These are phyloP conservation scores for Anser brachyrhynchus DNA, from an alignment of 2,113 vertebrate genomes.

Conservation along the genomic window DNA sequence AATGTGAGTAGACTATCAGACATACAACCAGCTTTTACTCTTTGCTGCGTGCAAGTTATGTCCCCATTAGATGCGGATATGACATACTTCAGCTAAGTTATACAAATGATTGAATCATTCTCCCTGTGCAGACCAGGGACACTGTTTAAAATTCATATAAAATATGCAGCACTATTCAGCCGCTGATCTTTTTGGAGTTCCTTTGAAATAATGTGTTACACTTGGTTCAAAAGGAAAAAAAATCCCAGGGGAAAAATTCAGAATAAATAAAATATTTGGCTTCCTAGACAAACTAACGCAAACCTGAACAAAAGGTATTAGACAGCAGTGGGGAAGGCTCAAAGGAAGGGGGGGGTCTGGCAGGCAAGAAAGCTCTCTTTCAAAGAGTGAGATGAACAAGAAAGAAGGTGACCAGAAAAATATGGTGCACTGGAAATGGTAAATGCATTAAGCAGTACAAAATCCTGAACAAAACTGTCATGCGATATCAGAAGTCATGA, in stretches of 20 bases:
- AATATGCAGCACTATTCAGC: not conserved
- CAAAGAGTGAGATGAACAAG: not conserved
- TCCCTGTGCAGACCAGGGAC: not conserved
- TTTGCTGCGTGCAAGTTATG: not conserved
- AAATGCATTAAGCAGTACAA: not conserved
- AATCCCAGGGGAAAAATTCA: conserved; percentile 32
- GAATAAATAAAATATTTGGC: conserved; percentile 47
- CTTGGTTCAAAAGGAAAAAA: conserved; percentile 44
- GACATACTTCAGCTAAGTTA: not conserved
- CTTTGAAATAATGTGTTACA: conserved; percentile 40
- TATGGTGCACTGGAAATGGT: not conserved
- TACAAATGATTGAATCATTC: not conserved
- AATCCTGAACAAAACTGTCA: not conserved
- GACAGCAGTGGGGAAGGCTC: not conserved
- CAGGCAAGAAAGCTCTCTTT: not conserved
- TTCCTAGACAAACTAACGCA: not conserved
- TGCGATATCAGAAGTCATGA: not conserved
- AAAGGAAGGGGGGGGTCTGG: not conserved
- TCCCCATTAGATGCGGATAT: not conserved
- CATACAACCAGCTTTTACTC: not conserved
- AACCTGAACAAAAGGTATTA: not conserved
- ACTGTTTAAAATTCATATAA: conserved; percentile 3
- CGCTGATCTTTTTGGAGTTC: not conserved
- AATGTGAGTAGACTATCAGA: not conserved
- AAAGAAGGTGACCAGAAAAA: not conserved